Conservation (phyloP, 2,113 vertebrate species). For the Cottus gobio region DNA sequence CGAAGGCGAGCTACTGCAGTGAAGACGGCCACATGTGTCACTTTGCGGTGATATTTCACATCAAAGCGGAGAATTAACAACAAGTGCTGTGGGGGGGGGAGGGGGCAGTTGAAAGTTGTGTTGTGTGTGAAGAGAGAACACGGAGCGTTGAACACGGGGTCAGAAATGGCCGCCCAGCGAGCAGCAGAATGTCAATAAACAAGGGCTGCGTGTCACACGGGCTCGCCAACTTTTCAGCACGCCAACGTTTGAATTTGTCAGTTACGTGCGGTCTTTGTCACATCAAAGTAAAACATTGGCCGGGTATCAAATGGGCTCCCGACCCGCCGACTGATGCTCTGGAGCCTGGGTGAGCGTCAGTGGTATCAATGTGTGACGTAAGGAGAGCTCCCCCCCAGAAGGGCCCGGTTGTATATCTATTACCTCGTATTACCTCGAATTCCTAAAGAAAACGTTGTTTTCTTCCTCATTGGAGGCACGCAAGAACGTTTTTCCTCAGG, state of each 20-base stretch:
- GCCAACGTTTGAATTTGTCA: not conserved
- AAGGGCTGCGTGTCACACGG: not conserved
- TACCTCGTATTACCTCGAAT: not conserved
- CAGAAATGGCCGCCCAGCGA: not conserved
- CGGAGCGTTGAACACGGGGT: not conserved
- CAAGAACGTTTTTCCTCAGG: too few species aligned
- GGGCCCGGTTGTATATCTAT: not conserved
- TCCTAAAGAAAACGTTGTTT: not conserved
- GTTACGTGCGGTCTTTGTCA: conserved; percentile 1
- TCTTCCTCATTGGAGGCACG: too few species aligned
- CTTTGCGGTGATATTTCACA: conserved; percentile 68
- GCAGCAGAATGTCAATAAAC: conserved; percentile 22
- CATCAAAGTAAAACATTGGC: not conserved
- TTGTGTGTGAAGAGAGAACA: conserved; percentile 52
- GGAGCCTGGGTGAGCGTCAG: too few species aligned
- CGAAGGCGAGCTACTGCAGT: not conserved
- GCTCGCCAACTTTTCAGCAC: not conserved
- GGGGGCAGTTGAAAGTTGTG: conserved; percentile 17
- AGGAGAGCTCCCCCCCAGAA: too few species aligned
- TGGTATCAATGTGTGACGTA: too few species aligned
- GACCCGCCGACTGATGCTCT: not conserved
- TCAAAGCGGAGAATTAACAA: conserved; percentile 48
- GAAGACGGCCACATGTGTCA: conserved; percentile 45
- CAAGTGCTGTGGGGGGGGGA: not conserved
- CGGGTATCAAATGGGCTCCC: not conserved